Evolutionary conservation across 2,113 vertebrate genomes (phyloP).

Genomic region (Vombatus ursinus): DNA sequence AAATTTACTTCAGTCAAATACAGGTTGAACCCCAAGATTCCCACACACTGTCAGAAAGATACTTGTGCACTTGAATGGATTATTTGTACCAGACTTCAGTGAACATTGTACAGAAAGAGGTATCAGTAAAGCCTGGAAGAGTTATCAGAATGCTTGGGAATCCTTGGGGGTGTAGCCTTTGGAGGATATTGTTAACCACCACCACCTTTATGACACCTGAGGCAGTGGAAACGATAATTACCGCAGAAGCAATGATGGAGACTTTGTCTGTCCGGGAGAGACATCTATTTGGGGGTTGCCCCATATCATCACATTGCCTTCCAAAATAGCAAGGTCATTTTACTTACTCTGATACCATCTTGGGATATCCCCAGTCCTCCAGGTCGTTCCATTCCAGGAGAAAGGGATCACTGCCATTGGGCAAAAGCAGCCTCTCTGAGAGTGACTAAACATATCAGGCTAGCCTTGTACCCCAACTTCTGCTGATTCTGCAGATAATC

Average conservation of each 20-base stretch:
- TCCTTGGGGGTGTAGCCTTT: background rate
- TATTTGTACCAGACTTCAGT: background rate
- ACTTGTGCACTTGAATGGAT: background rate
- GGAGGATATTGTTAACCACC: background rate
- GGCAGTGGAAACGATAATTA: background rate
- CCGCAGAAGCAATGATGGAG: background rate
- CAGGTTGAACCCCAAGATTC: background rate
- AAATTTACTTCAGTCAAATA: background rate
- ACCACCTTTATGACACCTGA: background rate
- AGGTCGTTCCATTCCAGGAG: background rate
- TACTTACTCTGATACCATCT: background rate
- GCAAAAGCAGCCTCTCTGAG: background rate
- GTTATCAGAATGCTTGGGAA: background rate
- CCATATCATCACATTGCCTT: background rate
- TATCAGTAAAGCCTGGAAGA: background rate
- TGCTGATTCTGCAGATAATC: background rate
- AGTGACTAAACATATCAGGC: background rate
- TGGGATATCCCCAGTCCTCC: background rate
- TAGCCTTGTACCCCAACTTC: background rate
- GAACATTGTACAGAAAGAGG: background rate
- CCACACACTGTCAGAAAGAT: background rate
- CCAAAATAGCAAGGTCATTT: background rate
- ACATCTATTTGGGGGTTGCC: background rate
- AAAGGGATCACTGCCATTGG: background rate
- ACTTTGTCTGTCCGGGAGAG: background rate